Evolutionary conservation across 2,113 vertebrate genomes (phyloP).

Genomic region (Pachyramphus minor): DNA sequence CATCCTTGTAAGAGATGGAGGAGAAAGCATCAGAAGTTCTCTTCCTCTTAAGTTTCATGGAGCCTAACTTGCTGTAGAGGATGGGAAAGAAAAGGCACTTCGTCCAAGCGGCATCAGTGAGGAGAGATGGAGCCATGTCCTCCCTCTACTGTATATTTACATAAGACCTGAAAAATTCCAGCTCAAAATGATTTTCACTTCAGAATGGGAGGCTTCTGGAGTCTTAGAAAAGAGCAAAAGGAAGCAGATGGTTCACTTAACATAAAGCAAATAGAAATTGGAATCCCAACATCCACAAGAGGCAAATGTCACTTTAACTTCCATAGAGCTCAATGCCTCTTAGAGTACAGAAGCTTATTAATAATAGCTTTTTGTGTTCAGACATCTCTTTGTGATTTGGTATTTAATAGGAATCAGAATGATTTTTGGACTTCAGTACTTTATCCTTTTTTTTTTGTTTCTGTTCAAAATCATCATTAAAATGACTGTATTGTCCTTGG

Average conservation of each 20-base stretch:
- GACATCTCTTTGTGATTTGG: background rate
- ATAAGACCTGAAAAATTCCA: background rate
- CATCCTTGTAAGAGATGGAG: background rate
- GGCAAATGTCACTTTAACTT: background rate
- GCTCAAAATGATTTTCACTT: background rate
- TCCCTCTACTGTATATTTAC: background rate
- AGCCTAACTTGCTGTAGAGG: background rate
- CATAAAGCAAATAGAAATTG: background rate
- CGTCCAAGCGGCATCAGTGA: background rate
- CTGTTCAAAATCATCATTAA: background rate
- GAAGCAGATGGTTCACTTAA: background rate
- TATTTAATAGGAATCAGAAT: background rate
- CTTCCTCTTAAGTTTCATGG: background rate
- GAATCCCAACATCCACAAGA: background rate
- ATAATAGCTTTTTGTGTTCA: background rate
- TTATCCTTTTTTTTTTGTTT: background rate
- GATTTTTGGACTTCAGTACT: background rate
- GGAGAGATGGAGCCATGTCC: background rate
- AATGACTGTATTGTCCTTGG: background rate
- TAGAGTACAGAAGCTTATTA: background rate
- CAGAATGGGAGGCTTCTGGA: background rate
- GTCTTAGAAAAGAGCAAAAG: slow-evolving; percentile 7
- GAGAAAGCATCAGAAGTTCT: background rate
- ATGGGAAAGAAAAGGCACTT: background rate
- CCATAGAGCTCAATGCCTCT: background rate